A percentile compares a stretch with the other conserved stretches of the same genome.
Evolutionary conservation across 2,888 invertebrate genomes (phyloP).

Genomic region (Lysandra coridon): DNA sequence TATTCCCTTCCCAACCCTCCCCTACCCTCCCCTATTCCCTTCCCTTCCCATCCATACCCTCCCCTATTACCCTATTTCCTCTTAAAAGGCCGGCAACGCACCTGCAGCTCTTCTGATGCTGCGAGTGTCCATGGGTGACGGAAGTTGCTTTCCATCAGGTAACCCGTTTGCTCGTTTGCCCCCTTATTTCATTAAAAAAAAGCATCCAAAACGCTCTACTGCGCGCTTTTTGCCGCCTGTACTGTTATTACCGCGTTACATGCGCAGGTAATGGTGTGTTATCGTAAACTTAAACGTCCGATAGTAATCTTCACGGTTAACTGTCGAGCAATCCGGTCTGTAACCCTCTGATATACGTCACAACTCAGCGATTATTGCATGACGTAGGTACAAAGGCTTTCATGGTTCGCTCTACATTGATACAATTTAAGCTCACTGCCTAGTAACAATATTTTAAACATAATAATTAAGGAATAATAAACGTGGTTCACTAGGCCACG

Average conservation of each 20-base stretch:
- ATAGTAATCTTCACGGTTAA: conserved; percentile 22
- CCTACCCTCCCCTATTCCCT: no score
- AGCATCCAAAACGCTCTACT: not conserved
- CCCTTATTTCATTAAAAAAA: no score
- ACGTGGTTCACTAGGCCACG: not conserved
- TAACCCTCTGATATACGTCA: conserved; percentile 1
- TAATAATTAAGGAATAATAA: not conserved
- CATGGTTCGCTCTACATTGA: not conserved
- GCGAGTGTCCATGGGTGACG: no score
- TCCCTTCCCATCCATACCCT: no score
- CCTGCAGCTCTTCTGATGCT: no score
- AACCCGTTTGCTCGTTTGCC: no score
- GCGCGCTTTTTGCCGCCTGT: not conserved
- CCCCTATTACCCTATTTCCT: no score
- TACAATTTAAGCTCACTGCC: not conserved
- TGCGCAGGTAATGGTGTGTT: not conserved
- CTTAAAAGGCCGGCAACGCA: no score
- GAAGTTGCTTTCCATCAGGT: no score
- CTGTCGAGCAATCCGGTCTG: conserved; percentile 3
- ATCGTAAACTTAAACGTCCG: conserved; percentile 22
- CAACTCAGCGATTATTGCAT: not conserved
- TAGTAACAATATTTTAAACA: not conserved
- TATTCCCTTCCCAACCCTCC: no score
- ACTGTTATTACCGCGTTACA: not conserved
- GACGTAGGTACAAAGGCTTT: not conserved